Evolutionary conservation across 2,888 invertebrate genomes (phyloP).

Genomic region (Philereme vetulata): DNA sequence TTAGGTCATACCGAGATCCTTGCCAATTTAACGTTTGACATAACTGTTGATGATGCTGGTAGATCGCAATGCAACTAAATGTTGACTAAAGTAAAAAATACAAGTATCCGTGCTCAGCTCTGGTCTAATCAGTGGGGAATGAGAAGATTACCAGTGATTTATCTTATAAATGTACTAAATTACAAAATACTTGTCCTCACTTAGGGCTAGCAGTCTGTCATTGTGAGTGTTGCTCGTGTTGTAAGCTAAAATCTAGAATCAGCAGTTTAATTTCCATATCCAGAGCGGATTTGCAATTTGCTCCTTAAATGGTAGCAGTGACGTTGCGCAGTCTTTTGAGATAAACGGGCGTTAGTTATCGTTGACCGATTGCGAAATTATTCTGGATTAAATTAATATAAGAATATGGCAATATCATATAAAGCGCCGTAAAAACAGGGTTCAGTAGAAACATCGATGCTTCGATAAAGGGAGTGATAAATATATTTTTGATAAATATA

Average conservation of each 20-base stretch:
- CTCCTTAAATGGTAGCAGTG: constrained; percentile 47
- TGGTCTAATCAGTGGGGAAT: not conserved
- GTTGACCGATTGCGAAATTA: constrained; percentile 8
- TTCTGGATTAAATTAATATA: not conserved
- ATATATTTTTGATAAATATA: too few species aligned
- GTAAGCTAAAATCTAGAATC: constrained; percentile 38
- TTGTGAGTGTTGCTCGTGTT: constrained; percentile 45
- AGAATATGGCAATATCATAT: not conserved
- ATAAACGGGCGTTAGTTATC: constrained; percentile 48
- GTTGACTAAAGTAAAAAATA: too few species aligned
- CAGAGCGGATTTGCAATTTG: constrained; percentile 47
- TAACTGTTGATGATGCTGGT: too few species aligned
- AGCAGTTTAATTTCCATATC: constrained; percentile 46
- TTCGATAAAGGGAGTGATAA: too few species aligned
- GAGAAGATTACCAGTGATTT: constrained; percentile 7
- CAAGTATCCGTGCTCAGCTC: too few species aligned
- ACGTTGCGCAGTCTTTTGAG: constrained; percentile 45
- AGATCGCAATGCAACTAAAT: too few species aligned
- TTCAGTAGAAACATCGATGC: too few species aligned
- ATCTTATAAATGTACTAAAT: constrained; percentile 15
- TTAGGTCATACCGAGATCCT: too few species aligned
- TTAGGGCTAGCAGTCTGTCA: constrained; percentile 40
- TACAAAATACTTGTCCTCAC: constrained; percentile 9
- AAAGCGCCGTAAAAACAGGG: too few species aligned
- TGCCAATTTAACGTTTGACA: too few species aligned